Evolutionary conservation across 1,140 invertebrate genomes (phyloP), one percentile per base, ranked within the genome.

Genomic region (Drosophila ananassae): DNA sequence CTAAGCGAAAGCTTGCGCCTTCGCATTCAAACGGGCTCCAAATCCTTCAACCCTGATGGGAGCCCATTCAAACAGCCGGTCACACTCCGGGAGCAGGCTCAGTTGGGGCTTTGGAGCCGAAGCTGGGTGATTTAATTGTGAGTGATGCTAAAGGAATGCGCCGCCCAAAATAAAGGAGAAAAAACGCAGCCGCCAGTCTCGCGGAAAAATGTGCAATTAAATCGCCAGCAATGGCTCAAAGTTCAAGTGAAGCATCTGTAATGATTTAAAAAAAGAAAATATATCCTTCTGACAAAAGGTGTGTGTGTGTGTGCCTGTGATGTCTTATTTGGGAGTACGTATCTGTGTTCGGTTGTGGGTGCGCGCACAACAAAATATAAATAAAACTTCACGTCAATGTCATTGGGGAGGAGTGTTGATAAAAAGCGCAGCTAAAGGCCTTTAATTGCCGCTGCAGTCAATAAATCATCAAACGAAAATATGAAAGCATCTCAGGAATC

Each of bases 401-500:
- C 83, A 87, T 73, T 73, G 82, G 78, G 61, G 61, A 74, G 63
- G 77, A 87, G 83, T 44, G 41, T 87, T 87, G 83, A 89, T 89
- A 87, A 87, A 89, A 87, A 83, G 84, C 75, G 80, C 76, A 63
- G 64, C 81, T 89, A 87, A 87, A 87, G 79, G 83, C 76, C 75
- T 83, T 87, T 87, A 87, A 87, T 87, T 89, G 76, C 83, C 61
- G 76, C 79, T 89, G 79, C 84, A 87, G 83, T 87, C 84, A 76
- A 89, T 87, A 87, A 87, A 87, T 87, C 84, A 87, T 87, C 83
- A 89, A 87, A 87, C 84, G 75, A 79, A 82, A 83, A 83, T 89
- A 87, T 87, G 83, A 89, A 87, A 89, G 79, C 50, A 87, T 87
- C 79, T 89, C 72, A 73, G 84, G 83, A 87, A 89, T 89, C 78